Evolutionary conservation across 2,888 invertebrate species (phyloP).

Genomic region (Drosophila borborema): DNA sequence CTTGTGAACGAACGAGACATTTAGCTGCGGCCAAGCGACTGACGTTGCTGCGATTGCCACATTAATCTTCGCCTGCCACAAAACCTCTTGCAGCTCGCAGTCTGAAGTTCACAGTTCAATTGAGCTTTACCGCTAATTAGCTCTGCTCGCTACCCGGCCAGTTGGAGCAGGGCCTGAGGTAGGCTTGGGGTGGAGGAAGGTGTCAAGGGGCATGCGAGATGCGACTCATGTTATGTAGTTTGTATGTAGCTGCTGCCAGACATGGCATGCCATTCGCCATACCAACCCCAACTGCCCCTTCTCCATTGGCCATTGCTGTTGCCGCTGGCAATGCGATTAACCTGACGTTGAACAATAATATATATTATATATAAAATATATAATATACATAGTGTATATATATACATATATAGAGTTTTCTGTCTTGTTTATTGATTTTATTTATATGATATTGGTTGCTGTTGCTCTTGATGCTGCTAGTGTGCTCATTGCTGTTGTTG

Average conservation of each 20-base stretch:
- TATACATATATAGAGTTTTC: slow-evolving; percentile 37
- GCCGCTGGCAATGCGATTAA: slow-evolving; percentile 47
- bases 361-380: slow-evolving; percentile 1
- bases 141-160: slow-evolving; percentile 1
- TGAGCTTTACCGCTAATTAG: slow-evolving; percentile 75
- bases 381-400: background rate
- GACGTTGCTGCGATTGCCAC: slow-evolving; percentile 28
- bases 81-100: slow-evolving; percentile 22
- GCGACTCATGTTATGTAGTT: slow-evolving; percentile 12
- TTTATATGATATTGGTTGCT: slow-evolving; percentile 49
- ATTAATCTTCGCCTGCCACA: slow-evolving; percentile 47
- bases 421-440: slow-evolving; percentile 77
- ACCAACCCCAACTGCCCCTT: background rate
- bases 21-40: slow-evolving; percentile 30
- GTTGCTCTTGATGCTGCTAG: slow-evolving; percentile 10
- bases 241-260: background rate
- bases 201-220: slow-evolving; percentile 11
- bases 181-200: background rate
- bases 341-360: slow-evolving; percentile 49
- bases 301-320: slow-evolving; percentile 10
- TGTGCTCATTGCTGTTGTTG: slow-evolving; percentile 16
- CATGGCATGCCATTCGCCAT: background rate
- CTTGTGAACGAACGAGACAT: slow-evolving; percentile 28
- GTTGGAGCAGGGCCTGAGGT: background rate
- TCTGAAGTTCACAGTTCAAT: slow-evolving; percentile 75